Conservation (phyloP, 2,797 vertebrate species). For the Poecilia velifera region DNA sequence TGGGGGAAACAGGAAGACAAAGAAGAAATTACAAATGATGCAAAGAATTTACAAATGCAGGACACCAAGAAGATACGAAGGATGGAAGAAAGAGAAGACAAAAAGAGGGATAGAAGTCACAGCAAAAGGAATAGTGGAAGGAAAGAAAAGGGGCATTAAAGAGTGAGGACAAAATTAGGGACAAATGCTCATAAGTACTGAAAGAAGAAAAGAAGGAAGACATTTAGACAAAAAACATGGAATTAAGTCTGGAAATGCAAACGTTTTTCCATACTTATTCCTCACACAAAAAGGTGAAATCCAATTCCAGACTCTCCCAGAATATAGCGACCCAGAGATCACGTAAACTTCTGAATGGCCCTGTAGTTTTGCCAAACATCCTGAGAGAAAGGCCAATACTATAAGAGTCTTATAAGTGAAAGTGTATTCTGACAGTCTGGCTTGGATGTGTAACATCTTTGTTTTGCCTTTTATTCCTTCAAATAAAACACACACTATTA, state of each 20-base stretch:
- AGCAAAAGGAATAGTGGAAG: neutral
- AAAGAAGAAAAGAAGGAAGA: neutral
- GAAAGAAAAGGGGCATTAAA: too few species aligned
- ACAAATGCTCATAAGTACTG: neutral
- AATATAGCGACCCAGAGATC: neutral
- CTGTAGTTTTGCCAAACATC: constrained; percentile 42
- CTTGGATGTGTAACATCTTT: neutral
- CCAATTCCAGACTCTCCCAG: neutral
- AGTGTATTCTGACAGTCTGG: constrained; percentile 28
- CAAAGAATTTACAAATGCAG: neutral
- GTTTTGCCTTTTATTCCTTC: neutral
- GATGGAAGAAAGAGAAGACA: neutral
- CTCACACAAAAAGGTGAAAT: neutral
- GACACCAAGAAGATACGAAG: neutral
- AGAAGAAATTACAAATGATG: neutral
- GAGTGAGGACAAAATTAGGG: neutral
- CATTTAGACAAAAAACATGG: neutral
- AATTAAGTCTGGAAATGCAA: neutral
- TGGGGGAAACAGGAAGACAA: neutral
- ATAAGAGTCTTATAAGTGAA: constrained; percentile 37
- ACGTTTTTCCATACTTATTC: neutral
- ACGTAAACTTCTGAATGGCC: neutral
- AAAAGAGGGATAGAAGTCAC: neutral
- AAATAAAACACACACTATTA: neutral
- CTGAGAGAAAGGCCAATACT: constrained; percentile 35